Evolutionary conservation across 1,140 invertebrate species (phyloP).

Genomic region (Pseudomyrmex pallidus): DNA sequence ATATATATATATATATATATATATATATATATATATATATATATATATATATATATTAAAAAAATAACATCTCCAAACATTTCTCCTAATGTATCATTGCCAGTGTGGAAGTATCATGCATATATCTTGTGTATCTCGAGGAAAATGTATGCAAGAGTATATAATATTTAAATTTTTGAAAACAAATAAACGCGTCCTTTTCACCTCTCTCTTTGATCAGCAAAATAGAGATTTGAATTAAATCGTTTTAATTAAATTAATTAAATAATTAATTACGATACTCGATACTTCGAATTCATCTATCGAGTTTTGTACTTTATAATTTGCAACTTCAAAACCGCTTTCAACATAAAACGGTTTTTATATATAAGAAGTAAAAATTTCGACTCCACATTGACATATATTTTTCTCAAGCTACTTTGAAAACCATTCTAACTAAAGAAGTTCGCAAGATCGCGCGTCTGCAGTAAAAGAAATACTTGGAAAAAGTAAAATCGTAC

Average conservation of each 20-base stretch:
- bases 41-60: neutral
- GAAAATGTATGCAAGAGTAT: neutral
- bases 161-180: neutral
- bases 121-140: slow-evolving; percentile 18
- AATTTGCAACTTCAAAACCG: too few relatives aligned
- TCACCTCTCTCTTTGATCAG: neutral
- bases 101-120: slow-evolving; percentile 19
- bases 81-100: neutral
- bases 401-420: slow-evolving; percentile 35
- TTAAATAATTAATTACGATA: too few relatives aligned
- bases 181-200: neutral
- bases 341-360: neutral
- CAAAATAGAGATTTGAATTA: neutral
- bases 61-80: slow-evolving; percentile 20
- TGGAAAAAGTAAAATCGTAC: neutral
- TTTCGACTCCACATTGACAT: neutral
- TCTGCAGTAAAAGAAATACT: neutral
- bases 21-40: too few relatives aligned
- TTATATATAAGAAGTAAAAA: neutral
- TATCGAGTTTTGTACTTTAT: neutral
- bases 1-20: too few relatives aligned
- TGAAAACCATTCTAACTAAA: slow-evolving; percentile 14
- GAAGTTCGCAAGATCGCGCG: neutral
- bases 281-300: too few relatives aligned
- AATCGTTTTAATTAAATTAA: neutral